These are phyloP conservation scores for Cosmopolites sordidus DNA, from an alignment of 2,888 invertebrate genomes.

Conservation along the genomic window DNA sequence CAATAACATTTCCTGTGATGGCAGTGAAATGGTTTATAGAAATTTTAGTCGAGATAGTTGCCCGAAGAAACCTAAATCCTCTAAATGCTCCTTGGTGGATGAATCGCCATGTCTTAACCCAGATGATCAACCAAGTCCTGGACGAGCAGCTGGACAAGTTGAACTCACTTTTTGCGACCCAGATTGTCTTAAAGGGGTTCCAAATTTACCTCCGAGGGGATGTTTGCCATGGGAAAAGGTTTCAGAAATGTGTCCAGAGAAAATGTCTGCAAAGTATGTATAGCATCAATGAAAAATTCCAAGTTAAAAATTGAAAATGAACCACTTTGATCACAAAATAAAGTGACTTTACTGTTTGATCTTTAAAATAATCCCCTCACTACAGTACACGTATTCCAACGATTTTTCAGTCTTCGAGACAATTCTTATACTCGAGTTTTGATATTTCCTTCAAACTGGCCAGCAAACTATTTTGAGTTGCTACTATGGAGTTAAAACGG, in stretches of 20 bases:
- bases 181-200: conserved; percentile 13
- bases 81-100: not conserved
- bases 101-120: not conserved
- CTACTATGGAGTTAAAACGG: too few species aligned
- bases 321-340: too few species aligned
- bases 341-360: too few species aligned
- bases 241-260: conserved; percentile 17
- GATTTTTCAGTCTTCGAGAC: too few species aligned
- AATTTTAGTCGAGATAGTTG: conserved; percentile 7
- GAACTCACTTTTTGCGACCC: conserved; percentile 7
- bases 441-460: too few species aligned
- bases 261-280: conserved; percentile 7
- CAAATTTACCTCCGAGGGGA: conserved; percentile 18
- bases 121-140: not conserved
- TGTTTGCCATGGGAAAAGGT: conserved; percentile 33
- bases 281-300: not conserved
- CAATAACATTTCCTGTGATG: too few species aligned
- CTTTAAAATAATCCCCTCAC: too few species aligned
- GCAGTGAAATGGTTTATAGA: conserved; percentile 4
- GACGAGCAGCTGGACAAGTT: not conserved
- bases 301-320: too few species aligned
- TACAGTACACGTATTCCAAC: too few species aligned
- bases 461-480: too few species aligned
- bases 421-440: too few species aligned
- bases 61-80: not conserved